A percentile compares a stretch with the other conserved stretches of the same genome.
phyloP scores from a whole-genome alignment of 2,797 vertebrate genomes.

The Eleutherodactylus coqui region DNA sequence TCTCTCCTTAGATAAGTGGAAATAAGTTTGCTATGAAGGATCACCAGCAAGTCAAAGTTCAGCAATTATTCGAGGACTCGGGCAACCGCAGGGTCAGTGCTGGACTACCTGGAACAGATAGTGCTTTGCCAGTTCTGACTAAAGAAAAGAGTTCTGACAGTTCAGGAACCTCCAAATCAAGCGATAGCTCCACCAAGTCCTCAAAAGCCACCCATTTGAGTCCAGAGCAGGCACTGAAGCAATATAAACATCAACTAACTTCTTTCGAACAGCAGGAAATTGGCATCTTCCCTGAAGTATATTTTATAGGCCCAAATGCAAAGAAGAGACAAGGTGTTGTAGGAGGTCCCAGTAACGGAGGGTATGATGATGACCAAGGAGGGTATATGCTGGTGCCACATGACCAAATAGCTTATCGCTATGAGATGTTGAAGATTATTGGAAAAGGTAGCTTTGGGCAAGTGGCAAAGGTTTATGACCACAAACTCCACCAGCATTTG shows the following conservation, averaged over 20 bases:
- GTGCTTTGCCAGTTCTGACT: slow-evolving; percentile 73
- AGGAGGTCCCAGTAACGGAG: slow-evolving; percentile 90
- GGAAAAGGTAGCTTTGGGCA: slow-evolving; percentile 98
- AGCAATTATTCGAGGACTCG: slow-evolving; percentile 92
- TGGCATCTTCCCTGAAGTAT: slow-evolving; percentile 87
- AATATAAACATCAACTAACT: slow-evolving; percentile 88
- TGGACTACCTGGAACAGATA: slow-evolving; percentile 75
- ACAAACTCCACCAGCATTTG: slow-evolving; percentile 93
- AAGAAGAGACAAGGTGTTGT: slow-evolving; percentile 91
- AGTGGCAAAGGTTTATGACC: slow-evolving; percentile 96
- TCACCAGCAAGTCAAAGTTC: slow-evolving; percentile 84
- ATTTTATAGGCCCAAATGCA: slow-evolving; percentile 93
- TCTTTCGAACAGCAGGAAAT: slow-evolving; percentile 92
- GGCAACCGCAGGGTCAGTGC: slow-evolving; percentile 83
- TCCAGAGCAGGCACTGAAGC: slow-evolving; percentile 90
- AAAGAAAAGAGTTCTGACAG: slow-evolving; percentile 86
- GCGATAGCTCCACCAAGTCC: slow-evolving; percentile 69
- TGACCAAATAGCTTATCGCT: slow-evolving; percentile 94
- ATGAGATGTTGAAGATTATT: slow-evolving; percentile 96
- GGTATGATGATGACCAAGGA: slow-evolving; percentile 95
- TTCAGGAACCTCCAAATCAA: slow-evolving; percentile 72
- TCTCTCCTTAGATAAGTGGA: slow-evolving; percentile 69
- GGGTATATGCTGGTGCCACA: slow-evolving; percentile 93
- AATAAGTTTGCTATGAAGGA: slow-evolving; percentile 85
- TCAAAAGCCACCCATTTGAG: slow-evolving; percentile 80